Base-by-base conservation (phyloP, 2,113 vertebrate species). In the Ptilorrhoa leucosticta region DNA sequence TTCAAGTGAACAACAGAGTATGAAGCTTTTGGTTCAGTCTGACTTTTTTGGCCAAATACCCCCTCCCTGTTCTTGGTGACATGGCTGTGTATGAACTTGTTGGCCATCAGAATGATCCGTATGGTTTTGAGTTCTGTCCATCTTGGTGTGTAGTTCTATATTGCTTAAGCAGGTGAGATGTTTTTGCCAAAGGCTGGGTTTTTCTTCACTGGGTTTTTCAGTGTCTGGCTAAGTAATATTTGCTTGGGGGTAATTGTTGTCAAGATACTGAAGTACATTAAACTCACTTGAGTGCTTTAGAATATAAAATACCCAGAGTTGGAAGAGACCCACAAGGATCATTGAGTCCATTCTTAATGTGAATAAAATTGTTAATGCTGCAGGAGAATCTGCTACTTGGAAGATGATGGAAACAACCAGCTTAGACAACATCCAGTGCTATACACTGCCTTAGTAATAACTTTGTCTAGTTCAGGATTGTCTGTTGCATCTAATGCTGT, bases 401-500 rank as follows among this genome's bases (percentile, higher is more conserved):
- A 90, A 79, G 84, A 60, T 91, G 91, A 82, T 93, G 79, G 89
- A 88, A 94, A 93, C 33, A n/a, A n/a, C 21, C 39, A 50, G 19
- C 73, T 83, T 80, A 82, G 85, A 65, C 89, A 75, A 42, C 42
- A 70, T 63, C 53, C 64, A 47, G 24, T 26, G 60, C 60, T 86
- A 2, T 83, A 13, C 58, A 48, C 54, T 91, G 85, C 85, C 82
- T 86, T 51, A 68, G 64, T 80, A 88, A 88, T 86, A 77, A 61
- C 57, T 92, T 83, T 95, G 85, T 88, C 92, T 96, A 58, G 75
- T 90, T 94, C 70, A 68, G 76, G 68, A 37, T 93, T 92, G 70
- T 94, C 79, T 94, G 2, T 92, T 76, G 85, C 83, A 64, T 89
- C 81, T 58, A 16, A 83, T 86, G 68, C 76, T 33, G 64, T 54